Evolutionary conservation across 2,888 invertebrate species (phyloP).

Genomic region (Julus scandinavius): DNA sequence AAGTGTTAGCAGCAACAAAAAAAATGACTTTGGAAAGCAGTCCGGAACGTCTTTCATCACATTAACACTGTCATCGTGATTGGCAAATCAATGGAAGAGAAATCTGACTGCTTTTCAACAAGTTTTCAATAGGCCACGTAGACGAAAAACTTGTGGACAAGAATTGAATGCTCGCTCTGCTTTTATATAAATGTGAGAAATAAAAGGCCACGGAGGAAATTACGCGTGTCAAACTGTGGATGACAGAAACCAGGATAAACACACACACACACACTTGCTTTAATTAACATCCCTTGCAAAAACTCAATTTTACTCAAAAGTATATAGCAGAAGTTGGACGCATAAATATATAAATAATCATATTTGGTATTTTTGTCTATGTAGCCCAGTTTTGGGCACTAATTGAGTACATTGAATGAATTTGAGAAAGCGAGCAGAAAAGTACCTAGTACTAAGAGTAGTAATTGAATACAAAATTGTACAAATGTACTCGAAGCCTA

Average conservation of each 20-base stretch:
- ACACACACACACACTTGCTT: no score
- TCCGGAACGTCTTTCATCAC: not conserved
- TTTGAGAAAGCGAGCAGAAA: no score
- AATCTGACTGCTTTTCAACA: not conserved
- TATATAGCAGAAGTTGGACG: no score
- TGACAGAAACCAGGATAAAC: not conserved
- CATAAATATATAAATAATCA: no score
- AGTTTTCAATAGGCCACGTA: not conserved
- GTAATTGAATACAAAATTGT: no score
- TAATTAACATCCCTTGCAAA: no score
- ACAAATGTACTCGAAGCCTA: no score
- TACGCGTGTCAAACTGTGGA: not conserved
- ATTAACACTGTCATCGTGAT: constrained; percentile 24
- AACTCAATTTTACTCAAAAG: no score
- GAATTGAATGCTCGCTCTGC: not conserved
- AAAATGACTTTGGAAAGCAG: constrained; percentile 17
- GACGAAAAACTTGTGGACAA: not conserved
- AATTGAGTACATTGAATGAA: no score
- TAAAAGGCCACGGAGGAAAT: not conserved
- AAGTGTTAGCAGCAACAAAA: not conserved
- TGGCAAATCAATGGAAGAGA: constrained; percentile 1
- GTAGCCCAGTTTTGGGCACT: no score
- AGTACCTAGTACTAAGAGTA: no score
- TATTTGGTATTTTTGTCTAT: no score
- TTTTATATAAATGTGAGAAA: not conserved